Base-by-base conservation (phyloP, 2,888 invertebrate species). In the Silvanus unidentatus region DNA sequence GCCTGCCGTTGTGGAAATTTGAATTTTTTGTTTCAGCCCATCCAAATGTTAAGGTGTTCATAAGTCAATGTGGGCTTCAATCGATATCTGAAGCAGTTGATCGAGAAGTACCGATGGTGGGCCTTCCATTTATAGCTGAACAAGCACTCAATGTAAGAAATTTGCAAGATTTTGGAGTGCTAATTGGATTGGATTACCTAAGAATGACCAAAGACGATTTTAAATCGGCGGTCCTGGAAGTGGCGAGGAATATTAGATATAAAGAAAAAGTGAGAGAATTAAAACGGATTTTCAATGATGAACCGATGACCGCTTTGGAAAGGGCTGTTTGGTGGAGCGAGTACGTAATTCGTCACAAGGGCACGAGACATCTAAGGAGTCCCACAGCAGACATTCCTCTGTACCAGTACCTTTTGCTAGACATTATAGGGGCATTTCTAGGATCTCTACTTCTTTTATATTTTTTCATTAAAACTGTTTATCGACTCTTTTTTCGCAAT, bases 361-460 rank as follows among this genome's bases (percentile, higher is more conserved):
- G 75, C 1, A 74, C 75, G 0, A 63, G 63, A 4, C 72, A 74
- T 51, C 64, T 78, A 4, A 71, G 73, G 9, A 73, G 76, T 8
- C 66, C 75, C 9, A 67, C 65, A 1, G 71, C 71, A 6, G 74
- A 73, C 13, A 51, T 71, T 5, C 59, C 70, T 3, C 69, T 70
- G 52, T 53, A 65, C 28, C 64, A 71, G 54, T 75, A 74, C 52
- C 73, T 72, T 39, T 55, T 75, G 56, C 34, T 77, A 34, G 75
- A 77, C 52, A 55, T 64, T 1, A 44, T 62, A n/a, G 50, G 44
- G 2, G n/a, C 32, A 11, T n/a, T 32, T 32, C 3, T 22, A 5
- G 22, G 3, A 22, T 5, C n/a, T n/a, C n/a, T n/a, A n/a, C n/a
- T n/a, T n/a, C n/a, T n/a, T n/a, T n/a, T n/a, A n/a, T n/a, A n/a